These are phyloP conservation scores for Bergia puertoricense DNA, from an alignment of 92 coral and sea anemone species.

Conservation along the genomic window DNA sequence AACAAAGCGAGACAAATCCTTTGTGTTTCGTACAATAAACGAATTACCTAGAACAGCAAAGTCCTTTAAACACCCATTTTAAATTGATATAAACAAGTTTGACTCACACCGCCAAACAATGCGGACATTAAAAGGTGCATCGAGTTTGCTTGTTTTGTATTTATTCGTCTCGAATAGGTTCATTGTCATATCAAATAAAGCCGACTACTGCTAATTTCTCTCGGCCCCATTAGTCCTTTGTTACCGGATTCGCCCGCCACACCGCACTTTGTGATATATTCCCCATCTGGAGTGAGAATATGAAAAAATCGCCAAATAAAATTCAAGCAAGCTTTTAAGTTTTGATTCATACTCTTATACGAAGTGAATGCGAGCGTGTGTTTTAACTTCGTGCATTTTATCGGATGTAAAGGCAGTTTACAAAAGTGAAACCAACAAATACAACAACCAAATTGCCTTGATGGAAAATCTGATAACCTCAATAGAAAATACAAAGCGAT, in stretches of 20 bases:
- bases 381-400: conserved; percentile 5
- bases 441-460: conserved; percentile 46
- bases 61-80: conserved; percentile 42
- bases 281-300: conserved; percentile 43
- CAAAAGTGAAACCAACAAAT: conserved; percentile 35
- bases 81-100: conserved; percentile 31
- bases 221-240: conserved; percentile 66
- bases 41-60: conserved; percentile 29
- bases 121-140: conserved; percentile 43
- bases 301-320: background rate
- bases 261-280: conserved; percentile 42
- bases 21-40: conserved; percentile 32
- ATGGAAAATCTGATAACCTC: conserved; percentile 46
- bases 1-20: conserved; percentile 26
- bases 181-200: conserved; percentile 75
- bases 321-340: background rate
- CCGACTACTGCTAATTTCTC: conserved; percentile 63
- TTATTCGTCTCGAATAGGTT: conserved; percentile 59
- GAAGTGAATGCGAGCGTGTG: conserved; percentile 1
- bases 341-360: background rate
- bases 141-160: conserved; percentile 55
- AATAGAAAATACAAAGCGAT: conserved; percentile 39
- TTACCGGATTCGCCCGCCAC: conserved; percentile 59
- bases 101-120: conserved; percentile 26
- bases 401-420: conserved; percentile 38